These are phyloP conservation scores for Perognathus longimembris DNA, from an alignment of 2,113 vertebrate genomes.

Conservation along the genomic window DNA sequence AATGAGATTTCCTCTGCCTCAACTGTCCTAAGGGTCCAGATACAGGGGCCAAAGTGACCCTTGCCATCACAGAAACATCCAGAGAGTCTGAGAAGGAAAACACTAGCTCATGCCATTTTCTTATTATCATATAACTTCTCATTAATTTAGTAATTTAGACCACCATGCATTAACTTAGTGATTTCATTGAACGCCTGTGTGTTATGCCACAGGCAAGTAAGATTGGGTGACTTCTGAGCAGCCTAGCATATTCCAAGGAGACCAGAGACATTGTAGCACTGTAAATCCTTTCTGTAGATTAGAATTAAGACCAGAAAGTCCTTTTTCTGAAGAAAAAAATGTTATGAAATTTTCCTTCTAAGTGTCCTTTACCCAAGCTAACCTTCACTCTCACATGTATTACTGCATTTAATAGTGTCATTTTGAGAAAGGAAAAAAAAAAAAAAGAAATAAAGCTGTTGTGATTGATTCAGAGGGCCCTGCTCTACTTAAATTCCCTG, in stretches of 20 bases:
- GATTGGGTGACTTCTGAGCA: constrained; percentile 10
- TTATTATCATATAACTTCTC: neutral
- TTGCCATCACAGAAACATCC: neutral
- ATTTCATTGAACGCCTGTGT: neutral
- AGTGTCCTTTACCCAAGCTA: constrained; percentile 71
- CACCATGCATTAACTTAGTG: neutral
- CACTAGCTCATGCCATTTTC: neutral
- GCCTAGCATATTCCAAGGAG: neutral
- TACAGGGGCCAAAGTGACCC: neutral
- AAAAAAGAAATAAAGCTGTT: constrained; percentile 56
- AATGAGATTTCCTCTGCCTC: neutral
- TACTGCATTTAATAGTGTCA: constrained; percentile 62
- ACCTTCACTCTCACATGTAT: constrained; percentile 58
- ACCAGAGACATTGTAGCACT: constrained; percentile 5
- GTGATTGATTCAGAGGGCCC: constrained; percentile 68
- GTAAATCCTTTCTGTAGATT: neutral
- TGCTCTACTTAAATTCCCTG: constrained; percentile 48
- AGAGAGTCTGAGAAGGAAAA: neutral
- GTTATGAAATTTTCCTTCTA: constrained; percentile 66
- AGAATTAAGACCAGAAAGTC: constrained; percentile 46
- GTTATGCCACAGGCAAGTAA: neutral
- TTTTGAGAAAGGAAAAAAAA: constrained; percentile 63
- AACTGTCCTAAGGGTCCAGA: neutral
- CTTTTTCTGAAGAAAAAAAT: constrained; percentile 54
- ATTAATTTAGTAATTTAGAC: too few relatives aligned